phyloP scores from a whole-genome alignment of 92 coral and sea anemone genomes.

The Galaxea fascicularis region DNA sequence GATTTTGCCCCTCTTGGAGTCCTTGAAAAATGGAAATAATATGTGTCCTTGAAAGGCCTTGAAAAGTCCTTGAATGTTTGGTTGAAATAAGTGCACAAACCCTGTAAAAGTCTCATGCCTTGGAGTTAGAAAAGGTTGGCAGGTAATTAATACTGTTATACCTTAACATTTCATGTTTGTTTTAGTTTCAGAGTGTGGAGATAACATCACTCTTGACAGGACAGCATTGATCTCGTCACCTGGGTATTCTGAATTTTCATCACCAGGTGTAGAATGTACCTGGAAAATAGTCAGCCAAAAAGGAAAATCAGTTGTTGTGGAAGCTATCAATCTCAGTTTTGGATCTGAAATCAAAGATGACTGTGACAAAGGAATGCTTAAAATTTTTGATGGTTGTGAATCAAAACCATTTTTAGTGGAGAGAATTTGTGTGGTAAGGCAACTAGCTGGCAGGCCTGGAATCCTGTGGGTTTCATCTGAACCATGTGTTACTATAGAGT shows the following conservation, averaged over 20 bases:
- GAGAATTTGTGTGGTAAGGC: constrained; percentile 57
- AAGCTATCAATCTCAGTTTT: constrained; percentile 42
- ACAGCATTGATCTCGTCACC: constrained; percentile 61
- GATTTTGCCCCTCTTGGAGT: no score
- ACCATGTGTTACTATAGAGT: constrained; percentile 62
- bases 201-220: constrained; percentile 10
- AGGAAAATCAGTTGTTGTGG: constrained; percentile 56
- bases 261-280: constrained; percentile 44
- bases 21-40: no score
- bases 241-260: constrained; percentile 51
- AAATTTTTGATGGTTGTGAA: constrained; percentile 84
- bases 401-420: constrained; percentile 72
- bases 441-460: constrained; percentile 20
- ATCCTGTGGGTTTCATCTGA: constrained; percentile 83
- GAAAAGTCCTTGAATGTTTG: no score
- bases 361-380: constrained; percentile 63
- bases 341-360: constrained; percentile 69
- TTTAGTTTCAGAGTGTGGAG: constrained; percentile 44
- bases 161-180: not conserved
- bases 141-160: no score
- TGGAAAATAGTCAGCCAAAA: constrained; percentile 64
- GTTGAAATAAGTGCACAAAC: no score
- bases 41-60: no score
- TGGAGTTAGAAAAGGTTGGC: no score
- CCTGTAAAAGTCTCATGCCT: no score